phyloP scores from a whole-genome alignment of 2,888 invertebrate genomes.

The Cephus spinipes region DNA sequence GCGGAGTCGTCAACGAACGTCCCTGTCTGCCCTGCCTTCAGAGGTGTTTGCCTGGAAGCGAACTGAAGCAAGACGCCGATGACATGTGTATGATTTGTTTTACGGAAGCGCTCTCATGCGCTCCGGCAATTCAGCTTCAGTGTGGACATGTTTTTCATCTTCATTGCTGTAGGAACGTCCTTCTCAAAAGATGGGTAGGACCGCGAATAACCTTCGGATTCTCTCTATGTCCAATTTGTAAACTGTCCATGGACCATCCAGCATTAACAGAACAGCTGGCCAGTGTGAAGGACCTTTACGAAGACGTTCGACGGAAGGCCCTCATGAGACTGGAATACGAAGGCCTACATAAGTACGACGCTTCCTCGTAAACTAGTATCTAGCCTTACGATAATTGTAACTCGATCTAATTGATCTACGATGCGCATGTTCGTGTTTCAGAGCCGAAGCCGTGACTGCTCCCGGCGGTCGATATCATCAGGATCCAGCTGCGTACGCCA shows the following conservation, averaged over 20 bases:
- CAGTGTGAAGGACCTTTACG: constrained; percentile 84
- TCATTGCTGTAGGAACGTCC: constrained; percentile 88
- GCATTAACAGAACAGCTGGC: constrained; percentile 81
- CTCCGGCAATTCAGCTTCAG: constrained; percentile 90
- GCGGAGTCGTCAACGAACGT: constrained; percentile 89
- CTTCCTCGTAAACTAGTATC: background rate
- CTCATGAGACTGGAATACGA: constrained; percentile 97
- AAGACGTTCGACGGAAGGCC: constrained; percentile 94
- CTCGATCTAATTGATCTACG: too few relatives aligned
- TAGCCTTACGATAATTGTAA: background rate
- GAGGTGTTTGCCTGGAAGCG: constrained; percentile 74
- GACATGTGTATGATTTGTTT: constrained; percentile 99
- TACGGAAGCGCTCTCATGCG: constrained; percentile 94
- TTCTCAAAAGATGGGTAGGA: constrained; percentile 91
- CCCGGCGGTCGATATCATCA: constrained; percentile 78
- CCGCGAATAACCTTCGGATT: constrained; percentile 97
- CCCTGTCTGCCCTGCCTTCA: constrained; percentile 91
- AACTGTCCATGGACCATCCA: constrained; percentile 89
- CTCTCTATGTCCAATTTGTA: constrained; percentile 96
- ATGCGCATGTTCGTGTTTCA: constrained; percentile 22
- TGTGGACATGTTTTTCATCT: constrained; percentile 98
- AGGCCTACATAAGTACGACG: constrained; percentile 77
- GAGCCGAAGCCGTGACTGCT: constrained; percentile 75
- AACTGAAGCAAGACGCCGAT: constrained; percentile 93
- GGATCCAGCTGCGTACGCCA: constrained; percentile 89